phyloP scores from a whole-genome alignment of 2,797 vertebrate genomes.

The Malacoraja senta region DNA sequence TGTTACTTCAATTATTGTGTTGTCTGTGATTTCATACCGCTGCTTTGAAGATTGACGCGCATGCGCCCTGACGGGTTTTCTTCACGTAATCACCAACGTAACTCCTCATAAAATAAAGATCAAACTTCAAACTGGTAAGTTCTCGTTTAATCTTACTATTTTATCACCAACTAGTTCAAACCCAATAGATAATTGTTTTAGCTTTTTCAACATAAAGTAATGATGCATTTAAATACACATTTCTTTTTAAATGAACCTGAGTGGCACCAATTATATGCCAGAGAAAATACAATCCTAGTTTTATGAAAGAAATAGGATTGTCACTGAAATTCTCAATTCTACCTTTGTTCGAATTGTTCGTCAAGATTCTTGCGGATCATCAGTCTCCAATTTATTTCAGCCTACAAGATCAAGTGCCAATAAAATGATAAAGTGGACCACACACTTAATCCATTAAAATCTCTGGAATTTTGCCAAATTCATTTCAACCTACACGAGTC shows the following conservation, averaged over 20 bases:
- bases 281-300: not conserved
- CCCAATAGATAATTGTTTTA: not conserved
- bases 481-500: not conserved
- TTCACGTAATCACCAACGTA: no score
- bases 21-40: no score
- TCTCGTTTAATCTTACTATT: no score
- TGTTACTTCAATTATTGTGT: no score
- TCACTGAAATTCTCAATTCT: no score
- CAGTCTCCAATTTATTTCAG: not conserved
- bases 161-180: not conserved
- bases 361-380: not conserved
- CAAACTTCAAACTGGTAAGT: no score
- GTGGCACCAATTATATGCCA: not conserved
- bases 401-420: not conserved
- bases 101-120: no score
- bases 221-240: not conserved
- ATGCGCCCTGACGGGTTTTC: no score
- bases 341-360: not conserved
- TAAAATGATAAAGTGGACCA: not conserved
- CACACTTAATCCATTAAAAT: not conserved
- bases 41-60: no score
- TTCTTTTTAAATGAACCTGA: not conserved
- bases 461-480: not conserved
- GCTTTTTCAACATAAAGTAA: not conserved
- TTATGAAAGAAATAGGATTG: not conserved